phyloP scores from a whole-genome alignment of 2,113 vertebrate genomes.

The Bagarius yarrelli region DNA sequence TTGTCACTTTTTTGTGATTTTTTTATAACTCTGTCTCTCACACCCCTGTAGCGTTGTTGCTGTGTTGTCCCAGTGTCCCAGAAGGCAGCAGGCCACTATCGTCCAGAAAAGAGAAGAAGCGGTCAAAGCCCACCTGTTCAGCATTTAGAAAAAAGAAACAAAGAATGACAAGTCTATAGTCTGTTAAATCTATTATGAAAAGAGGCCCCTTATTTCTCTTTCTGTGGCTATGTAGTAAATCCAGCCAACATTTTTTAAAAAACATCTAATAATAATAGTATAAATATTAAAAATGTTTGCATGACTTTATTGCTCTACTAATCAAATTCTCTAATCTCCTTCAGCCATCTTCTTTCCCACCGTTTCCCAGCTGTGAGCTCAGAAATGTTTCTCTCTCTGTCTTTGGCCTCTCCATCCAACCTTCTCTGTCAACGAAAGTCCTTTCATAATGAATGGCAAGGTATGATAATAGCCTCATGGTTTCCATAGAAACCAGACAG shows the following conservation, averaged over 20 bases:
- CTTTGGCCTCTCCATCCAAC: constrained; percentile 63
- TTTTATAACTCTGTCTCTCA: not conserved
- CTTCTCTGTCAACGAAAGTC: constrained; percentile 87
- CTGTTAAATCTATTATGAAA: constrained; percentile 9
- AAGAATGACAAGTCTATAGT: constrained; percentile 16
- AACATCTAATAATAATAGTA: not conserved
- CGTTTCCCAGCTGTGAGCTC: constrained; percentile 29
- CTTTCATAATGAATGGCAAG: constrained; percentile 99
- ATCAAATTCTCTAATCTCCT: constrained; percentile 24
- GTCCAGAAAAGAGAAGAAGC: not conserved
- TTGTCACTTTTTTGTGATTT: too few relatives aligned
- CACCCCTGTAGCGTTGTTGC: not conserved
- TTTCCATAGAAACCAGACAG: constrained; percentile 95
- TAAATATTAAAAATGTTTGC: not conserved
- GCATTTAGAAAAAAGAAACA: constrained; percentile 24
- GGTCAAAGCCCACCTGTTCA: constrained; percentile 27
- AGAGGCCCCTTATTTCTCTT: not conserved
- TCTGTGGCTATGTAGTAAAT: constrained; percentile 2
- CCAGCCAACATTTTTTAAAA: not conserved
- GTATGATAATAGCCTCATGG: constrained; percentile 94
- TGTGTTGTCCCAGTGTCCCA: not conserved
- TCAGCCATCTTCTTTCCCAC: constrained; percentile 27
- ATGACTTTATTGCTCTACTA: not conserved
- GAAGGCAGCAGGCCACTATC: constrained; percentile 9
- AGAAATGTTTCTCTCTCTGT: constrained; percentile 42